Percentiles rank a stretch among this genome's conserved stretches.
Conservation (phyloP, 2,888 invertebrate genomes). For the Cremastinae sp. region DNA sequence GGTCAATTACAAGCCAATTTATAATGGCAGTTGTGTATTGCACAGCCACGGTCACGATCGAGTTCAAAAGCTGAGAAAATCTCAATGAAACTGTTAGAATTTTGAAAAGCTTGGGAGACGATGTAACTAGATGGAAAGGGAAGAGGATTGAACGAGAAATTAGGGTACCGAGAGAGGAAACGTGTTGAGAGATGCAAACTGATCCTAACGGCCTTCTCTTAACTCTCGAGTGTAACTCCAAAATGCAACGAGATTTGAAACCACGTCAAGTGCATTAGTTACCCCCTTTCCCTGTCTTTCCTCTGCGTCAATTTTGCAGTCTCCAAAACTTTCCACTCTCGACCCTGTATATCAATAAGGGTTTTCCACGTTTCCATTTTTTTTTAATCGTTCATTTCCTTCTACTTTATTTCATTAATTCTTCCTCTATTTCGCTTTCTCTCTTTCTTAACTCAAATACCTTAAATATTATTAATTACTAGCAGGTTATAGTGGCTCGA, state of each 20-base stretch:
- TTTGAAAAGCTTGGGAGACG: constrained; percentile 27
- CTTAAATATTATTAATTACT: no score
- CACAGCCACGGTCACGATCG: constrained; percentile 44
- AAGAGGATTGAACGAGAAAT: constrained; percentile 1
- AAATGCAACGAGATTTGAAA: constrained; percentile 43
- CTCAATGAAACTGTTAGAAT: constrained; percentile 53
- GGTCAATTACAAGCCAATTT: no score
- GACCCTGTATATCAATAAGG: constrained; percentile 2
- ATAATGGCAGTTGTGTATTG: no score
- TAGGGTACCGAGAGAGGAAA: neutral
- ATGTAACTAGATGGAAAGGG: constrained; percentile 23
- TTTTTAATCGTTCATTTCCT: constrained; percentile 17
- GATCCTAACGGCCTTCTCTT: constrained; percentile 42
- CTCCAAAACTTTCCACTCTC: constrained; percentile 38
- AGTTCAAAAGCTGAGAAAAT: constrained; percentile 57
- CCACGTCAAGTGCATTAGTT: constrained; percentile 24
- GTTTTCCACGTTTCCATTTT: constrained; percentile 7
- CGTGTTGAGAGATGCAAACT: constrained; percentile 32
- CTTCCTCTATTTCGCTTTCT: no score
- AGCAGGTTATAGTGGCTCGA: no score
- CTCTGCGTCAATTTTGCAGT: neutral
- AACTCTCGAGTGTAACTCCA: constrained; percentile 37
- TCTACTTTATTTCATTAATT: constrained; percentile 31
- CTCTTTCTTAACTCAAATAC: no score
- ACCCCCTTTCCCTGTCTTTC: constrained; percentile 15